A percentile compares a stretch with the other conserved stretches of the same genome.
Conservation (phyloP, 2,113 vertebrate species). For the Cercocebus atys region DNA sequence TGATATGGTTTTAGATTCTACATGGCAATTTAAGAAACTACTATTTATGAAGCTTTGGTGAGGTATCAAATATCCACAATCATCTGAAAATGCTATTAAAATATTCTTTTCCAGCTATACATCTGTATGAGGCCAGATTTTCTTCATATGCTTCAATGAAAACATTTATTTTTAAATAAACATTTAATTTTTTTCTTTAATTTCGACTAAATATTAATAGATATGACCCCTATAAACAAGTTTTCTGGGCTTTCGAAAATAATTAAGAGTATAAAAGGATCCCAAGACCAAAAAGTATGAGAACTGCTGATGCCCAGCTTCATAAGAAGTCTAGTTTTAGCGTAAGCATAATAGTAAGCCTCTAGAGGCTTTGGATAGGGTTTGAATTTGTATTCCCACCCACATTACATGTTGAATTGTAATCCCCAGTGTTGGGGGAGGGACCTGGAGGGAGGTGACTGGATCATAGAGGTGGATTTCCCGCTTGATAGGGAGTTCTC, state of each 20-base stretch:
- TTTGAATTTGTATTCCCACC: too few relatives aligned
- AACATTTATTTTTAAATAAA: conserved; percentile 36
- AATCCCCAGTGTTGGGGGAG: too few relatives aligned
- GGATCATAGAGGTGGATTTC: too few relatives aligned
- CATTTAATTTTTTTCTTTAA: neutral
- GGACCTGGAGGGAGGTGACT: too few relatives aligned
- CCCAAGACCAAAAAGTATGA: neutral
- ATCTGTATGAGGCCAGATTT: neutral
- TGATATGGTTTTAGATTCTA: neutral
- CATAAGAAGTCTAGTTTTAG: neutral
- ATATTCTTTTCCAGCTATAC: neutral
- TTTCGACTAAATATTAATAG: neutral
- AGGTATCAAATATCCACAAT: neutral
- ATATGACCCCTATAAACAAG: neutral
- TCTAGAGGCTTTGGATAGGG: neutral
- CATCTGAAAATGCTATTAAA: conserved; percentile 18
- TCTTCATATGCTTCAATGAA: neutral
- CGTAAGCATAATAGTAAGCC: neutral
- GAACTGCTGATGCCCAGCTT: neutral
- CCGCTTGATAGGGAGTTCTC: too few relatives aligned
- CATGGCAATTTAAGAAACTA: neutral
- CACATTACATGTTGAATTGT: too few relatives aligned
- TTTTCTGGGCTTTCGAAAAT: neutral
- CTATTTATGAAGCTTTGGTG: neutral
- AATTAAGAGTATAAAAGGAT: neutral